Percentiles rank a stretch among this genome's conserved stretches.
Conservation (phyloP, 2,113 vertebrate species). For the Holacanthus passer region DNA sequence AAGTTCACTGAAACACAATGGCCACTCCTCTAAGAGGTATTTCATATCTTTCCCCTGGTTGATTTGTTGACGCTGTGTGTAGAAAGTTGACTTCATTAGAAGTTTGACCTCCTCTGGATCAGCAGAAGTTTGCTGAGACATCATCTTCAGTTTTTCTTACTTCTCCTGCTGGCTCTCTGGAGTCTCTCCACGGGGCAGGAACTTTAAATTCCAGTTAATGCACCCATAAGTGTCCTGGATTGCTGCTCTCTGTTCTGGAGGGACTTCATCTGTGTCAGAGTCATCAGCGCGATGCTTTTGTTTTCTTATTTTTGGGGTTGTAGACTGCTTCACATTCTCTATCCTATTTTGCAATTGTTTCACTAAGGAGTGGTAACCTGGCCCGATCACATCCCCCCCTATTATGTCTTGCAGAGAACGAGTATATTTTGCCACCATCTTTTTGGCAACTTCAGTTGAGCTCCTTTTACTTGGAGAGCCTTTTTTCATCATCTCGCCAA, state of each 20-base stretch:
- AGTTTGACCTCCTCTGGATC: conserved; percentile 55
- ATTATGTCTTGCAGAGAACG: neutral
- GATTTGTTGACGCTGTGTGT: conserved; percentile 43
- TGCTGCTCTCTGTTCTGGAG: neutral
- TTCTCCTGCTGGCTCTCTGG: neutral
- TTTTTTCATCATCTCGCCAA: conserved; percentile 41
- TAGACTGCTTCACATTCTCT: neutral
- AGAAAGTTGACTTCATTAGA: conserved; percentile 59
- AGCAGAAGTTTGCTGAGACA: neutral
- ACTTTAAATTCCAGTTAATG: too few relatives aligned
- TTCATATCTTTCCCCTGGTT: conserved; percentile 55
- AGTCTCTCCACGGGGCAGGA: neutral
- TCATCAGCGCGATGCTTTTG: neutral
- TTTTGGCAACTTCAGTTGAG: neutral
- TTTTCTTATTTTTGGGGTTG: conserved; percentile 37
- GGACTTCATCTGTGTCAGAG: conserved; percentile 33
- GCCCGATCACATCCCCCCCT: neutral
- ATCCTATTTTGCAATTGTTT: neutral
- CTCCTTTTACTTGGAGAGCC: neutral
- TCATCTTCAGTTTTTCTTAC: neutral
- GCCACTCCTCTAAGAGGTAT: conserved; percentile 40
- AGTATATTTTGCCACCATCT: neutral
- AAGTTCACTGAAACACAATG: conserved; percentile 45
- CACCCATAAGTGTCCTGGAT: too few relatives aligned
- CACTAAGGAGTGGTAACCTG: neutral